Conservation (phyloP, 1,140 invertebrate genomes). For the Achatina immaculata region DNA sequence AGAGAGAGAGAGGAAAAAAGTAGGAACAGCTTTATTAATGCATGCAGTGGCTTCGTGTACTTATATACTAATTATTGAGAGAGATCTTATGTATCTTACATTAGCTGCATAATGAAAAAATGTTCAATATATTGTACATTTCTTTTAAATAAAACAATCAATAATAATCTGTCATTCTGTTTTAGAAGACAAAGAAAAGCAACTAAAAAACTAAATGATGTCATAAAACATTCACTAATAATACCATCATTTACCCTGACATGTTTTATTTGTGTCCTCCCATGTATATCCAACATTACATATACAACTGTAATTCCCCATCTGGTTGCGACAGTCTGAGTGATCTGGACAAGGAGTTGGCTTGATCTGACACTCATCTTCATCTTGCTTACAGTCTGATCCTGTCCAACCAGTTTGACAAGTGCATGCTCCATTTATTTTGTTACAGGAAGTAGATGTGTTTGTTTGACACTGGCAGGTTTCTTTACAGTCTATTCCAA, state of each 20-base stretch:
- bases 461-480: neutral
- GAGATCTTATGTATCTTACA: too few species aligned
- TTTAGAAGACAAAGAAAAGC: neutral
- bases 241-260: neutral
- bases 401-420: neutral
- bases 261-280: neutral
- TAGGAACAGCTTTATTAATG: too few species aligned
- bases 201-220: neutral
- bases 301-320: neutral
- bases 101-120: neutral
- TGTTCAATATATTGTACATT: neutral
- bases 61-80: too few species aligned
- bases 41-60: too few species aligned
- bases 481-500: neutral
- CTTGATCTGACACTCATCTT: neutral
- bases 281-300: neutral
- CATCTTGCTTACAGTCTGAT: neutral
- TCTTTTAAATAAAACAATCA: neutral
- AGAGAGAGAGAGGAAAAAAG: too few species aligned
- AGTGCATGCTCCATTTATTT: slow-evolving; percentile 4
- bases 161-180: neutral
- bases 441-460: neutral
- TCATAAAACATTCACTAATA: neutral
- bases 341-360: neutral
- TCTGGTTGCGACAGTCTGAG: neutral